A percentile compares a stretch with the other conserved stretches of the same genome.
Evolutionary conservation across 2,797 vertebrate genomes (phyloP).

Genomic region (Mycteria americana): DNA sequence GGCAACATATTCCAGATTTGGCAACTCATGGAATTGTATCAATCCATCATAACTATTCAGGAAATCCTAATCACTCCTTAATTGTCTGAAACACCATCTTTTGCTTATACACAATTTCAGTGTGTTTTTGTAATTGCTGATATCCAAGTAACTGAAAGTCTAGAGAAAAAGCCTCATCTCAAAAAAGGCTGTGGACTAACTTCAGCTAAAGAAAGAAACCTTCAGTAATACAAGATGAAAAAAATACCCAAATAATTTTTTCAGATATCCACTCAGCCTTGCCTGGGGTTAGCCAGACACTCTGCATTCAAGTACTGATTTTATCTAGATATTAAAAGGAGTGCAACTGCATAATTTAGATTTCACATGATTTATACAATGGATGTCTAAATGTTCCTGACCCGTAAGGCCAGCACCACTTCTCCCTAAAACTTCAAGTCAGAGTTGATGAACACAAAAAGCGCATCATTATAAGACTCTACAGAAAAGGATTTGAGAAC

Average conservation of each 20-base stretch:
- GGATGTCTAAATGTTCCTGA: neutral
- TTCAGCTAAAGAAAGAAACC: neutral
- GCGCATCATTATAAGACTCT: neutral
- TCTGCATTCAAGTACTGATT: neutral
- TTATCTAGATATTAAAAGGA: neutral
- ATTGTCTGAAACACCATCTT: neutral
- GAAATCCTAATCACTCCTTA: neutral
- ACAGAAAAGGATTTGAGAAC: neutral
- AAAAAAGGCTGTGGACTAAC: neutral
- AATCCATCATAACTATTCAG: neutral
- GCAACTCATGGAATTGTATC: neutral
- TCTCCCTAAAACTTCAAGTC: neutral
- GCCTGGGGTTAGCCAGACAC: neutral
- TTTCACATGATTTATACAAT: neutral
- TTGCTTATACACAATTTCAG: neutral
- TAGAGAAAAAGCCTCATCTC: neutral
- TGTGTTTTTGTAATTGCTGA: neutral
- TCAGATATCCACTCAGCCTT: neutral
- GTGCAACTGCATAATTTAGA: neutral
- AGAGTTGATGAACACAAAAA: neutral
- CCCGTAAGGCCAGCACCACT: neutral
- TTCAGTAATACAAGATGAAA: neutral
- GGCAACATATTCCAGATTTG: neutral
- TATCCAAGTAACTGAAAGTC: neutral
- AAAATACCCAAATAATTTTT: neutral